These are phyloP conservation scores for Agelaius phoeniceus DNA, from an alignment of 2,113 vertebrate species.

Conservation along the genomic window DNA sequence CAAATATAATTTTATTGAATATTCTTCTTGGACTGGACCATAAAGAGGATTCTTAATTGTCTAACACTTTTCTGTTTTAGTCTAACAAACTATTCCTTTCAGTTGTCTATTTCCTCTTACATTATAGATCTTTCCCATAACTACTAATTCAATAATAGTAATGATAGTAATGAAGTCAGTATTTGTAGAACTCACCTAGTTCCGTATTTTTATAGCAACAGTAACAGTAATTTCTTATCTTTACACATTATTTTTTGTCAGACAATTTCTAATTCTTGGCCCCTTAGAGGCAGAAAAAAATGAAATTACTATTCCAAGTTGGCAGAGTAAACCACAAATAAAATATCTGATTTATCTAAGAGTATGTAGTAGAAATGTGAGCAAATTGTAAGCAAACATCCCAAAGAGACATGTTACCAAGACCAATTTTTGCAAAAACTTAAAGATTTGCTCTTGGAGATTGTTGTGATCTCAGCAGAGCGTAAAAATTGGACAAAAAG, in stretches of 20 bases:
- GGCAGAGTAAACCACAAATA: background rate
- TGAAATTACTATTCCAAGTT: background rate
- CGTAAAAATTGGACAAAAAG: background rate
- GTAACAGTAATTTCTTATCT: background rate
- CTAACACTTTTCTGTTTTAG: background rate
- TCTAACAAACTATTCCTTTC: background rate
- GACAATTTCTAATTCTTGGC: background rate
- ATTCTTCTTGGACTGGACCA: constrained; percentile 7
- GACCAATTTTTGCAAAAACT: background rate
- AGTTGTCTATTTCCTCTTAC: background rate
- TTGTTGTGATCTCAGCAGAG: background rate
- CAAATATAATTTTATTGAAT: background rate
- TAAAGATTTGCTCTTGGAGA: background rate
- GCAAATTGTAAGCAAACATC: background rate
- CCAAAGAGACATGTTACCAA: background rate
- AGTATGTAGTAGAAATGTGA: background rate
- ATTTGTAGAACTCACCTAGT: background rate
- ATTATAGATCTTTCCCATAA: background rate
- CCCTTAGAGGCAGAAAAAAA: background rate
- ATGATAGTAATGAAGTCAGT: background rate
- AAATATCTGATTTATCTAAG: background rate
- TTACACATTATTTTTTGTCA: background rate
- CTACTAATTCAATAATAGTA: background rate
- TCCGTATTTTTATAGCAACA: background rate
- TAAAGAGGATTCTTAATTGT: background rate